Evolutionary conservation across 2,797 vertebrate species (phyloP), one percentile per base, ranked within the genome.

Genomic region (Podarcis siculus): DNA sequence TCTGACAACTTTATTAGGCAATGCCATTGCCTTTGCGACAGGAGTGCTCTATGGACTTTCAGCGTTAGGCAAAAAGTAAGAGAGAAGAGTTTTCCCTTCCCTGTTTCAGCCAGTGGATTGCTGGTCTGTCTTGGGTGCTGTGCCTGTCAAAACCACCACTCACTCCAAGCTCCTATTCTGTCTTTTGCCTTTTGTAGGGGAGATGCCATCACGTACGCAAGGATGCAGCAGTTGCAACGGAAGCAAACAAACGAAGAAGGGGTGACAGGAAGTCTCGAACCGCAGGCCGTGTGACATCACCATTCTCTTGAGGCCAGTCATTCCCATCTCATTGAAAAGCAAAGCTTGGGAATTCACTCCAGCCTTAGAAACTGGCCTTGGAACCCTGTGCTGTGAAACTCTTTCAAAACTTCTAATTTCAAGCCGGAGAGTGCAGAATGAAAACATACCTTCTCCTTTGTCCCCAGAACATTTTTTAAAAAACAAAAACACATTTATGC

Each of bases 41-140:
- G 99, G 99, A 0, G 98, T 99, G 87, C 98, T 99, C 30, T 99
- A 99, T 0, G 99, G 99, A n/a, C 97, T 99, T 0, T 98, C 98
- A 0, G 98, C 98, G 0, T 97, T 99, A 0, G 99, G 99, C 79
- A 99, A 98, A 94, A 99, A 99, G 99, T 99, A 95, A 97, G 98
- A 84, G 81, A 21, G 75, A 3, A 5, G 17, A 17, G 6, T 19
- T 27, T 67, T 55, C 10, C 66, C 85, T 71, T 49, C 19, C 6
- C 32, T 35, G 1, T 55, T 67, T 82, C 79, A 55, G 49, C 49
- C 49, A 55, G 49, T 55, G 13, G 49, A 49, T 55, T 55, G 49
- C 49, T 55, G 13, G 49, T 55, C 13, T 15, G 1, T 55, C 49
- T 55, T 71, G 23, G n/a, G 66, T 0, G 2, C 69, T 39, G 42